A percentile compares a stretch with the other conserved stretches of the same genome.
Evolutionary conservation across 2,113 vertebrate genomes (phyloP).

Genomic region (Thunnus thynnus): DNA sequence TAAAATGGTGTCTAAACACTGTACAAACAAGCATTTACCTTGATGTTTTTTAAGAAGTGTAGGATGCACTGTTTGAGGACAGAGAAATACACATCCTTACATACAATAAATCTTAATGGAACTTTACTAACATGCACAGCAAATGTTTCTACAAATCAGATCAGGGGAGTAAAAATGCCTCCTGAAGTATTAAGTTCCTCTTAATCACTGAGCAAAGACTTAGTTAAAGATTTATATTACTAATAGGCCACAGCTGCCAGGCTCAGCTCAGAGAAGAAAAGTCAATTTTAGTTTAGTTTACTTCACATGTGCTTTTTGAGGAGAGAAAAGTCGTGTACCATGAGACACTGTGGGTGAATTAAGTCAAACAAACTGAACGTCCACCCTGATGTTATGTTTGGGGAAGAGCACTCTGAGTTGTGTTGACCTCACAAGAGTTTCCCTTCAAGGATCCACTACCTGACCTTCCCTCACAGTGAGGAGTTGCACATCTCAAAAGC

Average conservation of each 20-base stretch:
- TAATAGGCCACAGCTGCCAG: too few species aligned
- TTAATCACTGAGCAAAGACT: neutral
- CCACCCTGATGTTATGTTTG: conserved; percentile 30
- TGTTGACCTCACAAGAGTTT: conserved; percentile 22
- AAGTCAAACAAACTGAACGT: conserved; percentile 7
- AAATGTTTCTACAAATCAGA: neutral
- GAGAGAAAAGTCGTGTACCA: neutral
- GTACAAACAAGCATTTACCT: too few species aligned
- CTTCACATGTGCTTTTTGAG: neutral
- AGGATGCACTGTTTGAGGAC: neutral
- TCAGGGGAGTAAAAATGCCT: neutral
- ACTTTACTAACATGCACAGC: neutral
- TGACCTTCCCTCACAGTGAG: conserved; percentile 45
- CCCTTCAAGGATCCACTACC: conserved; percentile 38
- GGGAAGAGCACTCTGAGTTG: conserved; percentile 4
- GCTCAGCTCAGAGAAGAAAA: neutral
- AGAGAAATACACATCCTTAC: neutral
- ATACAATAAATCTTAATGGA: neutral
- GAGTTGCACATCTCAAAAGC: conserved; percentile 29
- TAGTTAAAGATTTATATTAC: too few species aligned
- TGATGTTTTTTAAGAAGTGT: neutral
- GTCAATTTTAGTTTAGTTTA: too few species aligned
- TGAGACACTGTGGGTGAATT: conserved; percentile 13
- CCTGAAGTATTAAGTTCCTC: neutral
- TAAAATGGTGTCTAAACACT: too few species aligned